phyloP scores from a whole-genome alignment of 2,113 vertebrate species.

The Sylvietta virens region DNA sequence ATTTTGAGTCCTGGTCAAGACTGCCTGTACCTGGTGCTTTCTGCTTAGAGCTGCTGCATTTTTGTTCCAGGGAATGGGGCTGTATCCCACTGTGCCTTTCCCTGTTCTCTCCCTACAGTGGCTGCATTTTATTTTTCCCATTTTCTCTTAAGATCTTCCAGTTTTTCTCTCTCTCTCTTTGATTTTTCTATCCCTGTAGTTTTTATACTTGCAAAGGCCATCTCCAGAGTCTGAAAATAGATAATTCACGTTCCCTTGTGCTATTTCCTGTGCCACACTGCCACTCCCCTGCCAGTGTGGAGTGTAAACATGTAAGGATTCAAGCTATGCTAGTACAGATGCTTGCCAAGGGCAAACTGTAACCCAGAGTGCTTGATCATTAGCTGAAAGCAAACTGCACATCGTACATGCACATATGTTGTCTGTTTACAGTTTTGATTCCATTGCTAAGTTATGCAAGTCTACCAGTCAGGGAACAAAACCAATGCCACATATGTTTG shows the following conservation, averaged over 20 bases:
- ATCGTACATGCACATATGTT: constrained; percentile 25
- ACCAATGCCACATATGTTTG: constrained; percentile 14
- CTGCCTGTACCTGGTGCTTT: neutral
- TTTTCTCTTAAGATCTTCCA: neutral
- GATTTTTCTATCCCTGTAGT: neutral
- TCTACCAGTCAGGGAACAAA: constrained; percentile 44
- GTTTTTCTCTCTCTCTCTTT: neutral
- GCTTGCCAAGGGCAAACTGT: constrained; percentile 56
- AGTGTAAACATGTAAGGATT: constrained; percentile 27
- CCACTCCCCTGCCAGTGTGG: constrained; percentile 3
- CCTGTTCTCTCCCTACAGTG: accelerated
- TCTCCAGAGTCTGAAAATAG: neutral
- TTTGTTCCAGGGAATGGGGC: neutral
- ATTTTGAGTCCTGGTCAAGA: neutral
- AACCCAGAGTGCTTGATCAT: constrained; percentile 54
- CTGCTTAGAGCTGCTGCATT: neutral
- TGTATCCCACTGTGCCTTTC: neutral
- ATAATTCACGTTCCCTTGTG: neutral
- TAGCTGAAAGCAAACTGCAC: constrained; percentile 56
- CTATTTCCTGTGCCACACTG: constrained; percentile 20
- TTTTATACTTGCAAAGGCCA: neutral
- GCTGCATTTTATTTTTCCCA: neutral
- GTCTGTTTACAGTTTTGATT: constrained; percentile 48
- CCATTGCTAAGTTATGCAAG: constrained; percentile 60
- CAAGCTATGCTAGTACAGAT: constrained; percentile 34